Evolutionary conservation across 2,888 invertebrate species (phyloP).

Genomic region (Hermaeophaga mercurialis): DNA sequence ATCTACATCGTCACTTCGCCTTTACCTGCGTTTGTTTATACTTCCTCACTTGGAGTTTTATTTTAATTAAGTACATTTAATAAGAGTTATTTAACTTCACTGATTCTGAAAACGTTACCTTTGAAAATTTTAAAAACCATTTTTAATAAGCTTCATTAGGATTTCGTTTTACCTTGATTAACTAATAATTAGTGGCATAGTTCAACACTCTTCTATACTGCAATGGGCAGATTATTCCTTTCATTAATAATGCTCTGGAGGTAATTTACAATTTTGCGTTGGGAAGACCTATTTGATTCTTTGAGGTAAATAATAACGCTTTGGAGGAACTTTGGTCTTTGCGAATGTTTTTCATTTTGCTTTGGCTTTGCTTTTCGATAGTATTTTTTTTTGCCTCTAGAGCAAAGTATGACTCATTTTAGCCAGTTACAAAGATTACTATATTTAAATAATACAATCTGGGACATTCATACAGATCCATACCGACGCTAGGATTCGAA

Average conservation of each 20-base stretch:
- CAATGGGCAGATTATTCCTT: constrained; percentile 34
- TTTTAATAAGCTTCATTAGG: constrained; percentile 34
- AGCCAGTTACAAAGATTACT: no score
- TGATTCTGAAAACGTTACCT: no score
- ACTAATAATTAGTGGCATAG: constrained; percentile 42
- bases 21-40: no score
- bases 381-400: background rate
- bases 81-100: no score
- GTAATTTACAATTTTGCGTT: constrained; percentile 38
- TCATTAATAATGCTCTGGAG: constrained; percentile 27
- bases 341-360: constrained; percentile 33
- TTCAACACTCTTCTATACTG: constrained; percentile 42
- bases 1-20: no score
- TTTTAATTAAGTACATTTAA: no score
- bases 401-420: no score
- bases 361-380: constrained; percentile 34
- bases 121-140: constrained; percentile 39
- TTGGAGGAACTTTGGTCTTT: constrained; percentile 39
- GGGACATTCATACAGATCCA: no score
- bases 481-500: no score
- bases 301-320: constrained; percentile 43
- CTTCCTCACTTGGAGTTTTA: no score
- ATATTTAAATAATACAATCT: no score
- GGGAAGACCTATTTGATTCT: constrained; percentile 41
- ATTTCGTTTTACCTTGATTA: constrained; percentile 38